Conservation (phyloP, 92 coral and sea anemone species). For the Ricordea florida region DNA sequence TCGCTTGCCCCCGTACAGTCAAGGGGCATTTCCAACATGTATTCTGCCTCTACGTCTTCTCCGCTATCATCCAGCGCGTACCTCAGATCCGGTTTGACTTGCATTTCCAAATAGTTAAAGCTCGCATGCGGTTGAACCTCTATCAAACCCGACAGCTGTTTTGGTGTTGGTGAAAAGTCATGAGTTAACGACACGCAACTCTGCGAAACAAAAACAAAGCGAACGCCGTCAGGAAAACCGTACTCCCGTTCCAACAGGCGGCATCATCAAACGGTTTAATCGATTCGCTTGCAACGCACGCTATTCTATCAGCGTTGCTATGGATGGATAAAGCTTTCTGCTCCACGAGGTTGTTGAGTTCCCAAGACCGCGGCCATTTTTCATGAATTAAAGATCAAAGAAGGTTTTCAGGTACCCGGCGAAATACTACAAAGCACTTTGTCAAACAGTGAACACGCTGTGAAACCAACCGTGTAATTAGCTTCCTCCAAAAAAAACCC, state of each 20-base stretch:
- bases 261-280: background rate
- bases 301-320: too few species aligned
- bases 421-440: slow-evolving; percentile 11
- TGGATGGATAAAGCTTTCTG: too few species aligned
- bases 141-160: slow-evolving; percentile 1
- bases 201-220: slow-evolving; percentile 5
- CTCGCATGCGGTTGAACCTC: slow-evolving; percentile 29
- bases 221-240: background rate
- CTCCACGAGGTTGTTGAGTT: background rate
- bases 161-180: slow-evolving; percentile 40
- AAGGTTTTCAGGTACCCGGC: slow-evolving; percentile 52
- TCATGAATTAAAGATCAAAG: slow-evolving; percentile 41
- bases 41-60: slow-evolving; percentile 58
- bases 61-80: slow-evolving; percentile 36
- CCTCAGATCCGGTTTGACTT: slow-evolving; percentile 46
- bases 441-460: slow-evolving; percentile 47
- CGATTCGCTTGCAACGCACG: too few species aligned
- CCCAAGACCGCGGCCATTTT: background rate
- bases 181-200: slow-evolving; percentile 36
- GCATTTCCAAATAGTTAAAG: slow-evolving; percentile 42
- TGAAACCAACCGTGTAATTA: slow-evolving; percentile 83
- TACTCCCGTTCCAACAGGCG: slow-evolving; percentile 5
- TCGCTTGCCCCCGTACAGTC: slow-evolving; percentile 42
- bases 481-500: slow-evolving; percentile 6
- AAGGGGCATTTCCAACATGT: slow-evolving; percentile 52